Base-by-base conservation (phyloP, 2,113 vertebrate genomes). In the Boulengeromyrus knoepffleri region DNA sequence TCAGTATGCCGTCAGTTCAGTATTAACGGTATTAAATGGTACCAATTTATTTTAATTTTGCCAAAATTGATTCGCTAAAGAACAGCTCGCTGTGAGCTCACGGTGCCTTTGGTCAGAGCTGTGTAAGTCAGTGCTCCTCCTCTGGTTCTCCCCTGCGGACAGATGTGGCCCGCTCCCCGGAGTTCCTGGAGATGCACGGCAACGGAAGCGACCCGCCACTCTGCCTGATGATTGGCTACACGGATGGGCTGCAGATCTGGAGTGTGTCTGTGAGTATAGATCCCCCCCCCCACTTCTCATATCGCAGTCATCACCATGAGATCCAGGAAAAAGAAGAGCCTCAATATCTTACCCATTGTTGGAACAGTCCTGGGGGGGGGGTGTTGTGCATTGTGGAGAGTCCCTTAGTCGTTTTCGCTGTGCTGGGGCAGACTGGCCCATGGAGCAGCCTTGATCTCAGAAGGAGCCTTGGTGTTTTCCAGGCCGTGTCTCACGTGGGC, bases 171-270 rank as follows among this genome's bases (percentile, higher is more conserved):
- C 96, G 98, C 85, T 98, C 98, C 53, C 96, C 97, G 89, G 98
- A 99, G 92, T 97, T 99, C 88, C 96, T 98, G 90, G 98, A 99
- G 93, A 97, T 98, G 92, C 98, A 99, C 49, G 97, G 97, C 70
- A 97, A 97, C 0, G 97, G 97, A 3, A 97, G 95, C 0, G 98
- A 99, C 1, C 98, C 99, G 0, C 98, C 99, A 0, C 93, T 99
- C 77, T 96, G 99, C 94, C 94, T 99, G 87, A 94, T 99, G 97
- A 97, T 99, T 5, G 99, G 99, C 0, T 99, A 99, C 93, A 95
- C 97, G 0, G 97, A 99, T 46, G 99, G 99, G 88, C 97, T 99
- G 96, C 99, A 99, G 93, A 96, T 99, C 91, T 99, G 99, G 99
- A 98, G 97, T 89, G 93, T 99, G 74, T 98, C 99, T 92, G 99